phyloP scores from a whole-genome alignment of 1,140 invertebrate species.

The Riptortus pedestris region DNA sequence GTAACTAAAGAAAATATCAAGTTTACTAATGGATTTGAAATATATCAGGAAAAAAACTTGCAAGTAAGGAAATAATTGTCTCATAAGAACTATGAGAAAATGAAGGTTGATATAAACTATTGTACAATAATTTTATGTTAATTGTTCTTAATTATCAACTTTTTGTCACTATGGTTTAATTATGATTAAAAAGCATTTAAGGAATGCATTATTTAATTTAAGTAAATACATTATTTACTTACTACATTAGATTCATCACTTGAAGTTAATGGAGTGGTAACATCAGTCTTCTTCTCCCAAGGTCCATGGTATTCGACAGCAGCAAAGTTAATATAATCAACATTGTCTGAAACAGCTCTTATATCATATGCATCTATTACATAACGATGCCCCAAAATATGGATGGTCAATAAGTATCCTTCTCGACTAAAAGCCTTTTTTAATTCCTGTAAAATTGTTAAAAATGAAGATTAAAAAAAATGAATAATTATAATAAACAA shows the following conservation, averaged over 20 bases:
- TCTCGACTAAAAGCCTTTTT: conserved; percentile 53
- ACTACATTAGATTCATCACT: conserved; percentile 2
- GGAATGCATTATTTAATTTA: too few species aligned
- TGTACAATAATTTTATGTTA: too few species aligned
- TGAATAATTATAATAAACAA: neutral
- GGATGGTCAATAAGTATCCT: conserved; percentile 61
- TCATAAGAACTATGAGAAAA: too few species aligned
- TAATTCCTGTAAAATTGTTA: conserved; percentile 43
- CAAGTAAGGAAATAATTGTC: too few species aligned
- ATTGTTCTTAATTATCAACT: too few species aligned
- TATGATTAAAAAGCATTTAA: too few species aligned
- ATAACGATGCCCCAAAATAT: conserved; percentile 57
- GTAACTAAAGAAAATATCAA: too few species aligned
- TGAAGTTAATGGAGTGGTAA: conserved; percentile 47
- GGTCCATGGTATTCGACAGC: conserved; percentile 81
- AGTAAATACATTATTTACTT: too few species aligned
- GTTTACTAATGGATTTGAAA: too few species aligned
- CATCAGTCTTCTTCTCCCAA: conserved; percentile 63
- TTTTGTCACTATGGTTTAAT: too few species aligned
- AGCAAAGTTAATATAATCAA: conserved; percentile 82
- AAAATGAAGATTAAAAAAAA: neutral
- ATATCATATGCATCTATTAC: conserved; percentile 68
- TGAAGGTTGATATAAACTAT: too few species aligned
- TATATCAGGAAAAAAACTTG: too few species aligned
- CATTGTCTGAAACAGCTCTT: conserved; percentile 51